These are phyloP conservation scores for Oithona nana DNA, from an alignment of 2,888 invertebrate species.

Conservation along the genomic window DNA sequence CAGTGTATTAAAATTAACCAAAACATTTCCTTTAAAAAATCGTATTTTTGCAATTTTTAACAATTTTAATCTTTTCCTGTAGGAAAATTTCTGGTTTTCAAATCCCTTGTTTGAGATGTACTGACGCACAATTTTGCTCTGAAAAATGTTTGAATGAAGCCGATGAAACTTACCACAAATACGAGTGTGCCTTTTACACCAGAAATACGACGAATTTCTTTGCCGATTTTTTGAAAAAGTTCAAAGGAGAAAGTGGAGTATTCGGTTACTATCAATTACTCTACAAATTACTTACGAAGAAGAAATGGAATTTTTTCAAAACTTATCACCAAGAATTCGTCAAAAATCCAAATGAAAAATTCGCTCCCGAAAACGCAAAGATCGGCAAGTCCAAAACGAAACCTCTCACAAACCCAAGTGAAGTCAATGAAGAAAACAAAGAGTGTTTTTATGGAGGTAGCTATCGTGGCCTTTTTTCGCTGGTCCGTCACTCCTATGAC, in stretches of 20 bases:
- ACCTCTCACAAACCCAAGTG: not conserved
- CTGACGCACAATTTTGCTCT: not conserved
- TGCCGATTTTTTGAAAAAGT: not conserved
- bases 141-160: not conserved
- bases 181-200: not conserved
- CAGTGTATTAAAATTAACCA: not conserved
- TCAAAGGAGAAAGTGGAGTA: not conserved
- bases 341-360: not conserved
- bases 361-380: no score
- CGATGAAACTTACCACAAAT: not conserved
- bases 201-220: not conserved
- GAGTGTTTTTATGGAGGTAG: not conserved
- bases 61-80: not conserved
- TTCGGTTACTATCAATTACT: not conserved
- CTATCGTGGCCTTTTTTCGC: not conserved
- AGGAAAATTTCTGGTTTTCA: not conserved
- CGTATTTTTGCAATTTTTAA: not conserved
- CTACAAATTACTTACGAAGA: not conserved
- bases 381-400: no score
- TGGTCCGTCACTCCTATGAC: not conserved
- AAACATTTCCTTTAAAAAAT: not conserved
- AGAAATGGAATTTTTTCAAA: not conserved
- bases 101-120: not conserved
- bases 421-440: not conserved
- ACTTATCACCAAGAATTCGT: not conserved